Evolutionary conservation across 2,113 vertebrate species (phyloP).

Genomic region (Gambusia affinis): DNA sequence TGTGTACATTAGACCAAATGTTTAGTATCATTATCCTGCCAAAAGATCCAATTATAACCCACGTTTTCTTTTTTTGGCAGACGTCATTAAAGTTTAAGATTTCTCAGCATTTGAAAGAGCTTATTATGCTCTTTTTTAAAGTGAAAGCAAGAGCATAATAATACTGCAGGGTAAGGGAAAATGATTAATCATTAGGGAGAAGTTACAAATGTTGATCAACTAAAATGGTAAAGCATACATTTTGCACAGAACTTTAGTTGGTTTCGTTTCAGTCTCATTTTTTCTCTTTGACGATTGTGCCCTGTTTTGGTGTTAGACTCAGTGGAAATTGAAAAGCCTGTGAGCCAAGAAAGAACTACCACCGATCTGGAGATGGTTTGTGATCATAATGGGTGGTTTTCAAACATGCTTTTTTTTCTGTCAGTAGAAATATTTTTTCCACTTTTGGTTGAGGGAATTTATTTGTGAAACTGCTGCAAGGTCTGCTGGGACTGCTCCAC

Average conservation of each 20-base stretch:
- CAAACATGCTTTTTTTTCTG: not conserved
- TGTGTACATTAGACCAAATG: not conserved
- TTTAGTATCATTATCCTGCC: not conserved
- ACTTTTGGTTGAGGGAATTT: conserved; percentile 21
- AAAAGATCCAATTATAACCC: not conserved
- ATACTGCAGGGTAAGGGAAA: too few species aligned
- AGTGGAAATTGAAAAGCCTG: not conserved
- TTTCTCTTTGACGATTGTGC: not conserved
- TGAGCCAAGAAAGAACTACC: not conserved
- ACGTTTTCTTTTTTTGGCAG: not conserved
- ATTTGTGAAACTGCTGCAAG: conserved; percentile 32
- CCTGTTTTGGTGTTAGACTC: not conserved
- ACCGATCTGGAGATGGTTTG: not conserved
- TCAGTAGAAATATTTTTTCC: not conserved
- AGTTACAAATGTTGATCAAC: too few species aligned
- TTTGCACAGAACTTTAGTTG: not conserved
- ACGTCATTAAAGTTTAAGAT: not conserved
- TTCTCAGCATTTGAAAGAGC: not conserved
- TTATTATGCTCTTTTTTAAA: not conserved
- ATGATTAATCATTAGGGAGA: too few species aligned
- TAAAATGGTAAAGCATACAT: too few species aligned
- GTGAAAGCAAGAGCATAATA: not conserved
- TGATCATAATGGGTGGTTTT: not conserved
- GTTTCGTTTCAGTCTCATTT: not conserved
- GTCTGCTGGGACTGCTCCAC: conserved; percentile 41